phyloP scores from a whole-genome alignment of 2,797 vertebrate genomes.

The Bucorvus abyssinicus region DNA sequence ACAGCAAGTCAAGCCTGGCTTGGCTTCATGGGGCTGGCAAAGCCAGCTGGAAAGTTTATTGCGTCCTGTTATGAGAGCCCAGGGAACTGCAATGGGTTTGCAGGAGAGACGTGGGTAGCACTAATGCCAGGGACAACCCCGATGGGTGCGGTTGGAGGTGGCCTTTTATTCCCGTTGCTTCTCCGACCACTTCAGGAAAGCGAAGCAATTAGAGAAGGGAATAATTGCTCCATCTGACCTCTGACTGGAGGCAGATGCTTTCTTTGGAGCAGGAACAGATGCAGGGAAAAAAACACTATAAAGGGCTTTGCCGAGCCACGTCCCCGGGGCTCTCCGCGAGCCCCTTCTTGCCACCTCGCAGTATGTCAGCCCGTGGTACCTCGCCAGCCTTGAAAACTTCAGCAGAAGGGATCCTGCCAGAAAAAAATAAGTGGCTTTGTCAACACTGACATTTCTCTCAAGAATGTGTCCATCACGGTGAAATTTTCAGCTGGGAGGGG shows the following conservation, averaged over 20 bases:
- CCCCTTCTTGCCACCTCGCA: neutral
- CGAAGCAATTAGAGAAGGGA: conserved; percentile 49
- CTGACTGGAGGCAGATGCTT: conserved; percentile 36
- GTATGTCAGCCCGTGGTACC: fast-evolving
- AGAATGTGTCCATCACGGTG: neutral
- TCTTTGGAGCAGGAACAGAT: conserved; percentile 63
- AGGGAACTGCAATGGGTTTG: neutral
- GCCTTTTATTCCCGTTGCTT: neutral
- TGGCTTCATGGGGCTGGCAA: conserved; percentile 12
- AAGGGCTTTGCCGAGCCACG: neutral
- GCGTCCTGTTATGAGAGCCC: conserved; percentile 59
- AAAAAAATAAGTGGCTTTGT: neutral
- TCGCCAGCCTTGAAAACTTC: neutral
- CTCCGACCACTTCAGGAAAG: conserved; percentile 37
- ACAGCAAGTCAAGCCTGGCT: neutral
- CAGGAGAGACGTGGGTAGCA: neutral
- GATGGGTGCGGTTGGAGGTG: neutral
- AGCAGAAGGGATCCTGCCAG: neutral
- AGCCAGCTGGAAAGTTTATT: conserved; percentile 6
- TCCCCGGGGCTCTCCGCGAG: fast-evolving
- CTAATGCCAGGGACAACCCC: neutral
- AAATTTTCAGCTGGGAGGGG: conserved; percentile 20
- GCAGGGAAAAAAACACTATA: neutral
- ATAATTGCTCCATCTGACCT: neutral
- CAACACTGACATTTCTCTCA: neutral